Evolutionary conservation across 2,888 invertebrate genomes (phyloP).

Genomic region (Ypsolopha sequella): DNA sequence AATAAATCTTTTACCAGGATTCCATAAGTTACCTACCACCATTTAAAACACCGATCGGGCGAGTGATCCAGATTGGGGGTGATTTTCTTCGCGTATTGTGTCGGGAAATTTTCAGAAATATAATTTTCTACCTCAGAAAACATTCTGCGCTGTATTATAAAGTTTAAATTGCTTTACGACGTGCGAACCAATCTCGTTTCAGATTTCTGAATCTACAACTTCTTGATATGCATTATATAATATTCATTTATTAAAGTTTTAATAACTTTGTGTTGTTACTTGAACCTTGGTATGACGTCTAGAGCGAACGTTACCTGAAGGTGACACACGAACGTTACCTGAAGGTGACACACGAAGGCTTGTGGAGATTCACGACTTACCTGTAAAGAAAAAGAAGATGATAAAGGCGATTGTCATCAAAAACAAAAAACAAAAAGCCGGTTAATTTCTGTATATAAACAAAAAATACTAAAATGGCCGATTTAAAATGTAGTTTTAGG

Average conservation of each 20-base stretch:
- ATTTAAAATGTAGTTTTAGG: too few relatives aligned
- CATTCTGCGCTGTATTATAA: conserved; percentile 20
- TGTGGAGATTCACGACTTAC: not conserved
- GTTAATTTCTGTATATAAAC: too few relatives aligned
- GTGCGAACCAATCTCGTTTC: not conserved
- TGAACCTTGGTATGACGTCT: not conserved
- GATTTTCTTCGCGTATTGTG: conserved; percentile 19
- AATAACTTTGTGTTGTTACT: too few relatives aligned
- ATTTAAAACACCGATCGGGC: not conserved
- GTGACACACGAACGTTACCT: not conserved
- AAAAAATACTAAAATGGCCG: too few relatives aligned
- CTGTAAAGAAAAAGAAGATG: not conserved
- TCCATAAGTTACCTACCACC: too few relatives aligned
- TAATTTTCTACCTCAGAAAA: not conserved
- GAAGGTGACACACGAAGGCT: not conserved
- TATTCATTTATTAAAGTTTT: not conserved
- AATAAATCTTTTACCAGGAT: too few relatives aligned
- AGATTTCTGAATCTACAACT: not conserved
- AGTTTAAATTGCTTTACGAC: conserved; percentile 29
- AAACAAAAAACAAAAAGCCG: too few relatives aligned
- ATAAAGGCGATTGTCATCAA: too few relatives aligned
- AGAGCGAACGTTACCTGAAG: not conserved
- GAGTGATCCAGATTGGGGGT: not conserved
- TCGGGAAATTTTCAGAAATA: conserved; percentile 4
- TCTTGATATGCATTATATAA: not conserved